Base-by-base conservation (phyloP, 2,888 invertebrate species). In the Oeneis ivallda region DNA sequence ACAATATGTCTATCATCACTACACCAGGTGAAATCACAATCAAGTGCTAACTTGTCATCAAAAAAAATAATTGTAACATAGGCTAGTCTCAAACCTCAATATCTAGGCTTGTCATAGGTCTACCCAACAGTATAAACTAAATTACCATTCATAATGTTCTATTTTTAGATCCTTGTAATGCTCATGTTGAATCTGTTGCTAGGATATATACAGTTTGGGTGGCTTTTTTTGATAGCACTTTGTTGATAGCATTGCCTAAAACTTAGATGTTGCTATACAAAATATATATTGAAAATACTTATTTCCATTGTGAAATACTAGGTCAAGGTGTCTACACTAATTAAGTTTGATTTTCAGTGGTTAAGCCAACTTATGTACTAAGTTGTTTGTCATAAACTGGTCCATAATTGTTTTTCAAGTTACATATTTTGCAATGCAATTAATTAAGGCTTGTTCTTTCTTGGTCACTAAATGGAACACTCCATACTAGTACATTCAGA, bases 71-170 rank as follows among this genome's bases (percentile, higher is more conserved):
- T 4, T 4, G 5, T 34, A 52, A 52, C n/a, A 32, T n/a, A 52
- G 53, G 37, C 53, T 37, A 53, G 53, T 37, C 15, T 34, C 53
- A 53, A 37, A 37, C 26, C 34, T 53, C n/a, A 53, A 49, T 43
- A 49, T 49, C 15, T 53, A 53, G 17, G 15, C 1, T 50, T 45
- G 7, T 52, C n/a, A 17, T 39, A 54, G 37, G 17, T 54, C n/a
- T 8, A 3, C 15, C 4, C 13, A 9, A 54, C 54, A 53, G 17
- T 56, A 50, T 2, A 56, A 39, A 2, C 39, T 41, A 39, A 56
- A 56, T 56, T 11, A 39, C 41, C 41, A 41, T 56, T 41, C 13
- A 41, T 41, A 41, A 41, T 41, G 41, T 41, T 19, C 39, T 56
- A 41, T 56, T 39, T 56, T 39, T 56, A 56, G 19, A 11, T 41